Evolutionary conservation across 2,888 invertebrate genomes (phyloP), one percentile per base, ranked within the genome.

Genomic region (Linnaemya tessellans): DNA sequence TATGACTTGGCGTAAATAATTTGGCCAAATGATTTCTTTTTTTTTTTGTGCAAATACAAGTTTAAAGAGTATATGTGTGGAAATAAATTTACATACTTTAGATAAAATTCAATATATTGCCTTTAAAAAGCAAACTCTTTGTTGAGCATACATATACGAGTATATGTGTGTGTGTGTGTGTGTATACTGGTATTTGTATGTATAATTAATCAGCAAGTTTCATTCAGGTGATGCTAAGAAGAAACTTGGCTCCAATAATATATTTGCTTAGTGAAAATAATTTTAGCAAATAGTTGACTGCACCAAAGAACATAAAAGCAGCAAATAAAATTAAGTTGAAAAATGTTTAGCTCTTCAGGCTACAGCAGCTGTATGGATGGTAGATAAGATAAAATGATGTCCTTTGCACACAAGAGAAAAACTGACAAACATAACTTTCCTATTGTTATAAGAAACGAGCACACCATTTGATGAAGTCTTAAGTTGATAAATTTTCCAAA

Each of bases 401-500:
- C 18, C 10, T 4, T 7, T 46, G n/a, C 15, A n/a, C 15, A 46
- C 10, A 43, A 41, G 2, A 41, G 1, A 43, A n/a, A n/a, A 46
- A n/a, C n/a, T 3, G 5, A 46, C 5, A 20, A 41, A 20, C 20
- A 18, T 51, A 11, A 20, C 18, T n/a, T 11, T 51, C 8, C 51
- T 11, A 15, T 25, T 22, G 13, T 56, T 25, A 9, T 25, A 25
- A 15, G 0, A 54, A 54, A 25, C 13, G 25, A 25, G 15, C 22
- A 58, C 35, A 13, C 9, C 35, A 60, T 35, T 20, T 20, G 38
- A 41, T 41, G 18, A 62, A 62, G 41, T 43, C 20, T 22, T 43
- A 64, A 20, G 22, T 64, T 64, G 64, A 64, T 64, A 64, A 64
- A 64, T 41, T 43, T 22, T 43, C 20, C 41, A 64, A 64, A 64